phyloP scores from a whole-genome alignment of 1,140 invertebrate genomes.

The Acromyrmex heyeri region DNA sequence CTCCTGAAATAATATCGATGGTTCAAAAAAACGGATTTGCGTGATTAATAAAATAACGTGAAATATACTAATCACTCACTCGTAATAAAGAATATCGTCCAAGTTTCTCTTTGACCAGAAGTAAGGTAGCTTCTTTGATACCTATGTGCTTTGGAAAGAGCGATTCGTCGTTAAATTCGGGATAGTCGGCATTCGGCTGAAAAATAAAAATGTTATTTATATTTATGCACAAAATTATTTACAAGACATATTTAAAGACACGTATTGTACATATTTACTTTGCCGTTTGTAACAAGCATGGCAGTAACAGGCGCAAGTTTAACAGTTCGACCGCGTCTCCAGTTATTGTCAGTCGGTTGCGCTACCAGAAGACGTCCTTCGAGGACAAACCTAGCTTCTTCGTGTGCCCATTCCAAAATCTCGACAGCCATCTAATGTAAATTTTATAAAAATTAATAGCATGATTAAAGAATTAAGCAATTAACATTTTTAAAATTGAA shows the following conservation, averaged over 20 bases:
- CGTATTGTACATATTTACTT: conserved; percentile 86
- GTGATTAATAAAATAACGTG: not conserved
- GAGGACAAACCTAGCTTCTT: conserved; percentile 95
- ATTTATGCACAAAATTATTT: conserved; percentile 36
- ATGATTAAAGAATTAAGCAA: conserved; percentile 6
- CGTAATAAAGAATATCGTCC: conserved; percentile 94
- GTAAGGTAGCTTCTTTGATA: conserved; percentile 94
- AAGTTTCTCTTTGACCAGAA: conserved; percentile 96
- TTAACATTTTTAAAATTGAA: not conserved
- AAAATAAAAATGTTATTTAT: conserved; percentile 55
- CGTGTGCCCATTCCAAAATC: conserved; percentile 96
- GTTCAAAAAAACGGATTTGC: conserved; percentile 38
- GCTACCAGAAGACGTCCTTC: conserved; percentile 95
- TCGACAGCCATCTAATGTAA: conserved; percentile 93
- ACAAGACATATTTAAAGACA: not conserved
- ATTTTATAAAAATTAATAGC: not conserved
- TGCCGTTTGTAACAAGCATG: conserved; percentile 94
- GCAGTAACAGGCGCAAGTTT: conserved; percentile 95
- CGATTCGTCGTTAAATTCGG: conserved; percentile 83
- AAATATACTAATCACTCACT: conserved; percentile 83
- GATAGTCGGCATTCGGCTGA: conserved; percentile 86
- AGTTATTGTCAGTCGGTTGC: conserved; percentile 95
- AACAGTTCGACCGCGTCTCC: conserved; percentile 94
- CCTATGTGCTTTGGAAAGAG: conserved; percentile 90
- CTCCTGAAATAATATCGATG: conserved; percentile 87